Conservation (phyloP, 2,113 vertebrate species). For the Entelurus aequoreus region DNA sequence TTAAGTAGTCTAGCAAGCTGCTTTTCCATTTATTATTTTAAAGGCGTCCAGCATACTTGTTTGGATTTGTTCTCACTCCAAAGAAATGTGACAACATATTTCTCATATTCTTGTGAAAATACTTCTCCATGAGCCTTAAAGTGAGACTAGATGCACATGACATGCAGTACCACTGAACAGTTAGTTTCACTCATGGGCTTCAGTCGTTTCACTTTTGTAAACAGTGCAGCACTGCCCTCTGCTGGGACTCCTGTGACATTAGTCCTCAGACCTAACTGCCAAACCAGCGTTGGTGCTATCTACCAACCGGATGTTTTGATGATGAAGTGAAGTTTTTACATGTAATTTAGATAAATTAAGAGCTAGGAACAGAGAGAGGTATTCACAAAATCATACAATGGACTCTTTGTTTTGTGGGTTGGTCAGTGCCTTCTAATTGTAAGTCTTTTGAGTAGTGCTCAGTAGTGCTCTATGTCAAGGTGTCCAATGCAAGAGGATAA, state of each 20-base stretch:
- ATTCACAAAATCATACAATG: too few relatives aligned
- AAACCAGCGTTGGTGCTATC: neutral
- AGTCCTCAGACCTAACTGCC: neutral
- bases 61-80: neutral
- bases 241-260: constrained; percentile 14
- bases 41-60: too few relatives aligned
- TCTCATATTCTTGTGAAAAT: neutral
- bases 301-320: neutral
- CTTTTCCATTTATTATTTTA: constrained; percentile 7
- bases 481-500: too few relatives aligned
- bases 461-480: too few relatives aligned
- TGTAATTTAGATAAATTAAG: neutral
- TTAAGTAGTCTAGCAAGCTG: constrained; percentile 25
- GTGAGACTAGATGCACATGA: neutral
- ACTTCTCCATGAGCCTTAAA: neutral
- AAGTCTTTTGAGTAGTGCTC: too few relatives aligned
- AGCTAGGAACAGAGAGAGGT: neutral
- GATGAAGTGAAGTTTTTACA: neutral
- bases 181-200: constrained; percentile 5
- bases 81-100: neutral
- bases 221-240: constrained; percentile 36
- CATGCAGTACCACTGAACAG: constrained; percentile 19
- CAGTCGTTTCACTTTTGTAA: constrained; percentile 22
- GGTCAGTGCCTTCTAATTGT: too few relatives aligned
- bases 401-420: too few relatives aligned